These are phyloP conservation scores for Leptoclinus maculatus DNA, from an alignment of 2,797 vertebrate genomes.

Conservation along the genomic window DNA sequence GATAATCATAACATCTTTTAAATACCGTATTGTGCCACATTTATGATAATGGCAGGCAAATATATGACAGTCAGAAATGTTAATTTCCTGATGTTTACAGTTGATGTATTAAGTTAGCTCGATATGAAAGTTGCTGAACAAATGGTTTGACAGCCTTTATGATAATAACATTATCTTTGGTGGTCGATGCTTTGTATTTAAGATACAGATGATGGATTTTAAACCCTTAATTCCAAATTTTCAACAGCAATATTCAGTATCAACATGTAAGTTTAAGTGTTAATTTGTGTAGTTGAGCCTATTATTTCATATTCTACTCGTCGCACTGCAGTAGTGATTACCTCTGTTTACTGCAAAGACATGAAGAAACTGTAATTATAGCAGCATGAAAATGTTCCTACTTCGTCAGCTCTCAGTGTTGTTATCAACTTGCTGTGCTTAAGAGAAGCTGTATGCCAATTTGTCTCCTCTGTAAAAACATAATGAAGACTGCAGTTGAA, in stretches of 20 bases:
- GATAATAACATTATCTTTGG: not conserved
- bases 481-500: conserved; percentile 34
- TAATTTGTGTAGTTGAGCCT: conserved; percentile 1
- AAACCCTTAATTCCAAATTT: not conserved
- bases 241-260: not conserved
- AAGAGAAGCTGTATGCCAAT: conserved; percentile 48
- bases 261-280: not conserved
- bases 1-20: not conserved
- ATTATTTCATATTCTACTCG: conserved; percentile 28
- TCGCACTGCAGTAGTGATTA: conserved; percentile 18
- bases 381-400: conserved; percentile 32
- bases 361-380: conserved; percentile 47
- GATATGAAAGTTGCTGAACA: not conserved
- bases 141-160: not conserved
- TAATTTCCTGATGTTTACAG: not conserved
- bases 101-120: not conserved
- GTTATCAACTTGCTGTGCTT: conserved; percentile 22
- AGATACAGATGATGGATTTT: not conserved
- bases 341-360: conserved; percentile 42
- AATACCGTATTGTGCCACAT: not conserved
- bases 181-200: not conserved
- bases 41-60: not conserved
- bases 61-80: not conserved
- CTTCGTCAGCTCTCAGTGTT: conserved; percentile 40
- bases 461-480: conserved; percentile 49